Conservation (phyloP, 2,113 vertebrate species). For the Toxotes jaculatrix region DNA sequence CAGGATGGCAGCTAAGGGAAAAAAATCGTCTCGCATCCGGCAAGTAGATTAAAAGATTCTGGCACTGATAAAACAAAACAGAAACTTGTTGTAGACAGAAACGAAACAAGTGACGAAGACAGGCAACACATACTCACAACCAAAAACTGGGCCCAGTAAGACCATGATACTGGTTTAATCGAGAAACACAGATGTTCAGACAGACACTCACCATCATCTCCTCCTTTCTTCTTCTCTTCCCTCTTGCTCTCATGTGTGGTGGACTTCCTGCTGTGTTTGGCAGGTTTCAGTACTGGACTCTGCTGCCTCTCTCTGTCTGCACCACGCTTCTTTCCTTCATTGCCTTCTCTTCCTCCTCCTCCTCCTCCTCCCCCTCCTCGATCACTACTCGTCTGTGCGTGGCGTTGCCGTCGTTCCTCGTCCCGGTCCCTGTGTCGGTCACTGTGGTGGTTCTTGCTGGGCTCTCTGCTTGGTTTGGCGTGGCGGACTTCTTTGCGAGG, state of each 20-base stretch:
- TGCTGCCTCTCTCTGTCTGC: slow-evolving; percentile 80
- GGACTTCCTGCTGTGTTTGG: slow-evolving; percentile 80
- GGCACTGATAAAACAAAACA: no score
- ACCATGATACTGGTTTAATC: no score
- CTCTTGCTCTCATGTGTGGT: slow-evolving; percentile 76
- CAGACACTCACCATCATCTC: slow-evolving; percentile 77
- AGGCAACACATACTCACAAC: no score
- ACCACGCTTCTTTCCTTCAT: slow-evolving; percentile 72
- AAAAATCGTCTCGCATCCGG: no score
- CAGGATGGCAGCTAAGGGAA: no score
- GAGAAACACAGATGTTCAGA: no score
- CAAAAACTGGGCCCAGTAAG: no score
- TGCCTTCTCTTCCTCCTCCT: background rate
- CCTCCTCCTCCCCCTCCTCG: slow-evolving; percentile 54
- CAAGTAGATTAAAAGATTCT: no score
- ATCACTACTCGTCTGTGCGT: slow-evolving; percentile 44
- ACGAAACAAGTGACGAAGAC: no score
- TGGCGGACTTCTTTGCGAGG: slow-evolving; percentile 74
- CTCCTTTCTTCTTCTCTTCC: slow-evolving; percentile 83
- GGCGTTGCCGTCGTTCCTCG: slow-evolving; percentile 62
- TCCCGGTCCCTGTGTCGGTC: slow-evolving; percentile 61
- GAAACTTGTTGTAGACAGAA: no score
- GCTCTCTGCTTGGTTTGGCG: slow-evolving; percentile 75
- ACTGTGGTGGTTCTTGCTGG: slow-evolving; percentile 71
- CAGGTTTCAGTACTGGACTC: slow-evolving; percentile 68